Conservation (phyloP, 2,113 vertebrate genomes). For the Vimba vimba region DNA sequence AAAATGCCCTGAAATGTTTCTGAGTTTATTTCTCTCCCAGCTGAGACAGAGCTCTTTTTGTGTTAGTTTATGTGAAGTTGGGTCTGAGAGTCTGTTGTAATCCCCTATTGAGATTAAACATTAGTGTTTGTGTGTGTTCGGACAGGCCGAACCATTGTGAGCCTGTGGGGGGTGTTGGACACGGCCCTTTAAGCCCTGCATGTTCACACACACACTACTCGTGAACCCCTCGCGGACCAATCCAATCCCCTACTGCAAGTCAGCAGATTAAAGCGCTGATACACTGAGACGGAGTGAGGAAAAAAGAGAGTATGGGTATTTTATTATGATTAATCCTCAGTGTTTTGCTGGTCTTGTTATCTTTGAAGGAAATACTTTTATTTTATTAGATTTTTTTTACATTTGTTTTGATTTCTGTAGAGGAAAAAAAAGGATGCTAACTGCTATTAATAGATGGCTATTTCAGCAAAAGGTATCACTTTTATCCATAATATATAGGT, state of each 20-base stretch:
- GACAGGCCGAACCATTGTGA: constrained; percentile 3
- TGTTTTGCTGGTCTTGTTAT: neutral
- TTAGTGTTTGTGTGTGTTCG: constrained; percentile 8
- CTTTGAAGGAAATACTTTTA: neutral
- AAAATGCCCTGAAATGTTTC: neutral
- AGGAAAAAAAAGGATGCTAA: neutral
- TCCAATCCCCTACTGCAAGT: neutral
- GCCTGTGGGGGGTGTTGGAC: neutral
- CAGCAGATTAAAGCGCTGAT: neutral
- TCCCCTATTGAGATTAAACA: constrained; percentile 53
- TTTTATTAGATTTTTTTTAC: no score
- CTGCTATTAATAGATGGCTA: neutral
- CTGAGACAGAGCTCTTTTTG: neutral
- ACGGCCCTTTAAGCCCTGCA: neutral
- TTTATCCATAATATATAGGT: neutral
- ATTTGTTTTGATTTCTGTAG: neutral
- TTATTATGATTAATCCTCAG: neutral
- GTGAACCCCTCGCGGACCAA: neutral
- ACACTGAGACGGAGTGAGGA: neutral
- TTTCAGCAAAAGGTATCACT: neutral
- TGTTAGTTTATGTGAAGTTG: constrained; percentile 11
- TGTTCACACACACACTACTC: neutral
- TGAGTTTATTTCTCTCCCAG: neutral
- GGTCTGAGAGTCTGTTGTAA: constrained; percentile 40
- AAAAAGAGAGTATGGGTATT: neutral